Base-by-base conservation (phyloP, 2,888 invertebrate species). In the Megaustenia siamemsis region DNA sequence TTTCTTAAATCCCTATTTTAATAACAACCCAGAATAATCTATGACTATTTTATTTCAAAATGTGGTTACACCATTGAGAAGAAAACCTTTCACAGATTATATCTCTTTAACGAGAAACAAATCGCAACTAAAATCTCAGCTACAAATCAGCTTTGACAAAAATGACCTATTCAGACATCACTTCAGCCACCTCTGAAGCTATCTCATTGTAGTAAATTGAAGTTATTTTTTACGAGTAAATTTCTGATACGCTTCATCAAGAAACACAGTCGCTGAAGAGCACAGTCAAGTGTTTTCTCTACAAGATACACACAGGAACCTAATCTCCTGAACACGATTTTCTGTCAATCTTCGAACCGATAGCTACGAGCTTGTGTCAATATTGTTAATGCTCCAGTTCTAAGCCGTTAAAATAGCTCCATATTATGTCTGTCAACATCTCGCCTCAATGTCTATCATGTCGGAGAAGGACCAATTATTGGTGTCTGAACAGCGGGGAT, bases 241-340 rank as follows among this genome's bases (percentile, higher is more conserved):
- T 69, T 40, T 69, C 69, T 73, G 6, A 28, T 49, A 3, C 49
- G 73, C 10, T 35, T 49, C 32, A 35, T 28, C n/a, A 71, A 43
- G 21, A 71, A 10, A 12, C 73, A 32, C 45, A n/a, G 73, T 73
- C 73, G 32, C 15, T 35, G 49, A 49, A 32, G 49, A 15, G 49
- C 32, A 15, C 49, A 21, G 49, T 49, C 49, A 73, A 73, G 73
- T 73, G 49, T 73, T 73, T 73, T 73, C 43, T 49, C 32, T 73
- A 73, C 49, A 49, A 73, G 73, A 73, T 73, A 73, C 73, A 73
- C 73, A 73, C 73, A 49, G 49, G 73, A 73, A 73, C 73, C 32
- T 73, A 49, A 73, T 73, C 73, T 73, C 49, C 49, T 18, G 73
- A 73, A 73, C 73, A 73, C 32, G 73, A 73, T 45, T 49, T 73